Base-by-base conservation (phyloP, 2,888 invertebrate species). In the Druceiella hillmani region DNA sequence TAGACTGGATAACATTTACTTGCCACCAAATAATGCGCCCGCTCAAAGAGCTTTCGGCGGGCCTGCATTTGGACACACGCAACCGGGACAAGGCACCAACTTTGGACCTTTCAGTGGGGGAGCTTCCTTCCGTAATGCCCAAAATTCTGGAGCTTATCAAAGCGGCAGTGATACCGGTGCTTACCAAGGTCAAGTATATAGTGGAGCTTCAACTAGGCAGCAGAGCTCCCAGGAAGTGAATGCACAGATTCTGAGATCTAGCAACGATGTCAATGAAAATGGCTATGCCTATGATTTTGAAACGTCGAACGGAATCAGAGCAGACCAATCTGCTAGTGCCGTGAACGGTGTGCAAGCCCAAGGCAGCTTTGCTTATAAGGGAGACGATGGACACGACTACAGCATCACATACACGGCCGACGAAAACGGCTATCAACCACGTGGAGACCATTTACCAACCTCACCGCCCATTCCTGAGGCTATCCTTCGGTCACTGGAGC, bases 331-430 rank as follows among this genome's bases (percentile, higher is more conserved):
- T 4, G 70, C 69, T 4, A 64, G 66, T 0, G 70, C 70, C 26
- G 65, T 68, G 11, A 68, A 70, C 14, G 70, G 70, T 2, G 69
- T 70, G 1, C 69, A 70, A 49, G 66, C 66, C n/a, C 66, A 68
- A 16, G 70, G 70, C 4, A 66, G 66, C 57, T 70, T 68, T 49
- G 59, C 58, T 0, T 70, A 69, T 62, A 70, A 68, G 57, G 70
- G 70, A 17, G 68, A 70, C 35, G 70, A 70, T 54, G 70, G 70
- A 28, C 69, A 69, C 46, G 69, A 69, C 53, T 70, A 70, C 62
- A 64, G 62, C 58, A 68, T 70, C 55, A 59, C 62, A 0, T 70
- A 70, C 55, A 70, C 69, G 24, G 70, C 69, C 57, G 70, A 70
- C 31, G 69, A 70, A 58, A 70, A 70, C 45, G 70, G 70, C 4